Percentiles rank a stretch among this genome's conserved stretches.
phyloP scores from a whole-genome alignment of 2,888 invertebrate genomes.

The Troglohyphantes excavatus region DNA sequence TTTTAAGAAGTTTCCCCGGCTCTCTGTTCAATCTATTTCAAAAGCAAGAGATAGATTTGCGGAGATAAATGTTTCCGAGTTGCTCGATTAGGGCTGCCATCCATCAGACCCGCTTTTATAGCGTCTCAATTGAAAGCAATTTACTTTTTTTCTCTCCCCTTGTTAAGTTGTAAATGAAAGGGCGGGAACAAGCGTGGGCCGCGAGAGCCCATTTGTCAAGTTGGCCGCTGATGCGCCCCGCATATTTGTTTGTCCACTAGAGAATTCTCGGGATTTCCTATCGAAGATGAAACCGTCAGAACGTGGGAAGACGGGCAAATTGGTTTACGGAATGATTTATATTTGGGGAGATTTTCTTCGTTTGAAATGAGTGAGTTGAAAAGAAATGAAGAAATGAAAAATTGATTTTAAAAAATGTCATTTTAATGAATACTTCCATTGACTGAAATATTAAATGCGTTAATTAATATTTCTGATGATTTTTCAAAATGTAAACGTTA shows the following conservation, averaged over 20 bases:
- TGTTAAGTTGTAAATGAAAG: constrained; percentile 31
- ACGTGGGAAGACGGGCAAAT: not conserved
- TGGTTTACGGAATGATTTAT: not conserved
- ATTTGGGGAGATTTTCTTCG: not conserved
- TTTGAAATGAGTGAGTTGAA: not conserved
- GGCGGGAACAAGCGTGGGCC: constrained; percentile 24
- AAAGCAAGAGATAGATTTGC: not conserved
- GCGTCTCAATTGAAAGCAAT: constrained; percentile 53
- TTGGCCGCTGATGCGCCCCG: not conserved
- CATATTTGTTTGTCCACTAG: constrained; percentile 27
- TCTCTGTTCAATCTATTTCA: not conserved
- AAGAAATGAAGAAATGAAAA: not conserved
- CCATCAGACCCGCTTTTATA: constrained; percentile 6
- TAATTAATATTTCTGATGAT: too few species aligned
- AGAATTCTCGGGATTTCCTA: constrained; percentile 8
- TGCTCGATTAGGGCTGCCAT: constrained; percentile 30
- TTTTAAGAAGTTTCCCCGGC: not conserved
- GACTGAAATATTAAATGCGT: too few species aligned
- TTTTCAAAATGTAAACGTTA: too few species aligned
- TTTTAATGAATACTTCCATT: too few species aligned
- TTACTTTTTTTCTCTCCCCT: constrained; percentile 13
- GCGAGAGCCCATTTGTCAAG: constrained; percentile 32
- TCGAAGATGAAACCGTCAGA: constrained; percentile 6
- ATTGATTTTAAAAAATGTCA: too few species aligned
- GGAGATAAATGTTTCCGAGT: constrained; percentile 38